Evolutionary conservation across 2,113 vertebrate species (phyloP).

Genomic region (Noctilio leporinus): DNA sequence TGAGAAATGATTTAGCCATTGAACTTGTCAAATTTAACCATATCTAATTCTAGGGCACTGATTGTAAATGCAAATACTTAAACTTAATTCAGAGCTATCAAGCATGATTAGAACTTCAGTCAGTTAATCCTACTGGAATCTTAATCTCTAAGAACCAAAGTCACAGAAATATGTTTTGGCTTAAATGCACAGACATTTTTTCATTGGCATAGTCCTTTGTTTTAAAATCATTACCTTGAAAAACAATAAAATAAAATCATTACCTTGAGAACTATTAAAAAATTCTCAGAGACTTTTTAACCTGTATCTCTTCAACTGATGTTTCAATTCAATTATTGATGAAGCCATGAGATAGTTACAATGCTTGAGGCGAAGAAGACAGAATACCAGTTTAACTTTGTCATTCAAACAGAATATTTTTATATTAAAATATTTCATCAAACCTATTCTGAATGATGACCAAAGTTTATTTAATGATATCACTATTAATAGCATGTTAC

Average conservation of each 20-base stretch:
- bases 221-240: constrained; percentile 44
- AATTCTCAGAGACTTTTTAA: neutral
- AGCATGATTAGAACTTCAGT: constrained; percentile 50
- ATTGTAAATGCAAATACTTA: constrained; percentile 47
- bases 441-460: neutral
- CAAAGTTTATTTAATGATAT: constrained; percentile 7
- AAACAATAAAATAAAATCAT: constrained; percentile 40
- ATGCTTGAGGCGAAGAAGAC: neutral
- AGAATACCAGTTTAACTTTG: neutral
- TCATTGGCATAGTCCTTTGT: constrained; percentile 37
- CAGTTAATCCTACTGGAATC: constrained; percentile 60
- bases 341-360: neutral
- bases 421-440: neutral
- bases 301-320: neutral
- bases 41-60: constrained; percentile 22
- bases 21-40: constrained; percentile 23
- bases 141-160: constrained; percentile 40
- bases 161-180: constrained; percentile 42
- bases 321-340: neutral
- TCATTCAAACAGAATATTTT: neutral
- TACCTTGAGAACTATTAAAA: constrained; percentile 41
- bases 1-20: constrained; percentile 31
- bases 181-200: constrained; percentile 42
- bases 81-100: constrained; percentile 36
- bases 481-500: neutral